Base-by-base conservation (phyloP, 2,888 invertebrate genomes). In the Sphaerophoria taeniata region DNA sequence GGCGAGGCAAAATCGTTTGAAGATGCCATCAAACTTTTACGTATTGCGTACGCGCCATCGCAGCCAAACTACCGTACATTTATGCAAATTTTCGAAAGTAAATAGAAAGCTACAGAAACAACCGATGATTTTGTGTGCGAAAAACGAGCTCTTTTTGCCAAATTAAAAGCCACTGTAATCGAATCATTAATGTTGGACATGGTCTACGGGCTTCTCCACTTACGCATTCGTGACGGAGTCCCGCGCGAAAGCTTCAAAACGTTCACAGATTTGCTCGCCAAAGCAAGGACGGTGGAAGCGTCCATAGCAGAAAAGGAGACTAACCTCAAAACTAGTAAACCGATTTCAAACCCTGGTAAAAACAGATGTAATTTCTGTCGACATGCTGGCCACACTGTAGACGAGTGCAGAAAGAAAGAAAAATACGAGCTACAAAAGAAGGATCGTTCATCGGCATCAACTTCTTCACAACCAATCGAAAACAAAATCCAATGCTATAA, bases 401-500 rank as follows among this genome's bases (percentile, higher is more conserved):
- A n/a, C n/a, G n/a, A n/a, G n/a, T n/a, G n/a, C n/a, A n/a, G n/a
- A n/a, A n/a, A n/a, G 12, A 55, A 55, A 12, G 55, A 55, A 36
- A 36, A 36, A 36, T 36, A 36, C 36, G 36, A 36, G 4, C n/a
- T n/a, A n/a, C 5, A 4, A 6, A 36, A 36, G 7, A 36, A 36
- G 36, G 7, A 36, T 7, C 36, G 5, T 7, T 6, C 4, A 4
- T 6, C 36, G 7, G 4, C 36, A 4, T 6, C 36, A 36, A 36
- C 4, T 36, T 4, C 4, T 7, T 6, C 36, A 4, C 47, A 47
- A 14, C 47, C 4, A 47, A 47, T n/a, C 47, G 65, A 74, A 11
- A 55, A 55, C 3, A 74, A 74, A 24, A 43, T 67, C 9, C 58
- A 65, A 4, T 77, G 63, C 31, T 77, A 55, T 31, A 71, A 65